phyloP scores from a whole-genome alignment of 2,888 invertebrate genomes.

The Tineola bisselliella region DNA sequence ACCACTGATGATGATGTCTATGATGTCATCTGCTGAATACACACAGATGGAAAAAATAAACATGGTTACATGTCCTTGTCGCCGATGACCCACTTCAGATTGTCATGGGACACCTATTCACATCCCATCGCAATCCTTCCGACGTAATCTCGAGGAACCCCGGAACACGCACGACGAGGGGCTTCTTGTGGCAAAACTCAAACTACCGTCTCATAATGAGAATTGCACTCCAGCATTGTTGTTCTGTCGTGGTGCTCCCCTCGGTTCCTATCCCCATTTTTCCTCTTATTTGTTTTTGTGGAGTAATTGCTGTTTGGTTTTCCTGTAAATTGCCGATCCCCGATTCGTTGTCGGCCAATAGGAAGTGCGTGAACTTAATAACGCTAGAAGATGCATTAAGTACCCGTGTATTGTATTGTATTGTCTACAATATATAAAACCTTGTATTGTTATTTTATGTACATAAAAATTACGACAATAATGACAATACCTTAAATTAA shows the following conservation, averaged over 20 bases:
- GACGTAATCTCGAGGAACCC: not conserved
- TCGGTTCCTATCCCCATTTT: constrained; percentile 43
- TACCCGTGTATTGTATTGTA: too few species aligned
- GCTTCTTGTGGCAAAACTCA: not conserved
- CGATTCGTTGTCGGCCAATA: not conserved
- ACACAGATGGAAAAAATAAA: too few species aligned
- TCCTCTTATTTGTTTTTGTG: constrained; percentile 64
- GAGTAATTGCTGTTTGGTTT: constrained; percentile 63
- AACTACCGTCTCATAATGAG: constrained; percentile 16
- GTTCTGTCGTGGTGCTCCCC: constrained; percentile 48
- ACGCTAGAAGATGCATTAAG: not conserved
- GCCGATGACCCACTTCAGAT: not conserved
- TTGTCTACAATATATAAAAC: too few species aligned
- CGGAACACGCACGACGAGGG: not conserved
- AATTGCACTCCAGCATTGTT: constrained; percentile 28
- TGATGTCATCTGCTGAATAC: too few species aligned
- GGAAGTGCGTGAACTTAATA: not conserved
- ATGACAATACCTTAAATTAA: too few species aligned
- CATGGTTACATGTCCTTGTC: not conserved
- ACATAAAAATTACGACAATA: too few species aligned
- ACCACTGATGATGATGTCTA: too few species aligned
- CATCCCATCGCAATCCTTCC: not conserved
- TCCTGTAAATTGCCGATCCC: constrained; percentile 42
- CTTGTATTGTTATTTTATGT: not conserved
- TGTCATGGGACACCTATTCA: constrained; percentile 17